Evolutionary conservation across 2,888 invertebrate species (phyloP), one percentile per base, ranked within the genome.

Genomic region (Ennomos quercinarius): DNA sequence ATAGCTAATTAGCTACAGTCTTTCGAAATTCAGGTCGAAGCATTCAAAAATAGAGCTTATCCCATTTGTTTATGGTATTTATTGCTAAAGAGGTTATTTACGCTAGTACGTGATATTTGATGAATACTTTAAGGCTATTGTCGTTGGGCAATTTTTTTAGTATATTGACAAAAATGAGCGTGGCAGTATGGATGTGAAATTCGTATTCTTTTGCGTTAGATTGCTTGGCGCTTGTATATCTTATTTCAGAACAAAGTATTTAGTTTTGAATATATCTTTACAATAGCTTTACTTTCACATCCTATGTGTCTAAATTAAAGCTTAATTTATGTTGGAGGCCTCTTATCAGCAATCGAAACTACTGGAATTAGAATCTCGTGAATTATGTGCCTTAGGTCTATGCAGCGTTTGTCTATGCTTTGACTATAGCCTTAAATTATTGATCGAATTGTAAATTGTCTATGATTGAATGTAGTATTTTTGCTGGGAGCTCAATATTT

Each of bases 401-500:
- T 41, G 40, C 11, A 40, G 13, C 4, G 8, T 8, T 42, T 53
- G 13, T 47, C 37, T 42, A 35, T 9, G 34, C 37, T 42, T 17
- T 9, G 34, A 8, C 10, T 39, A 46, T 39, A 49, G 53, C 53
- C 53, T 36, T 48, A 37, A 58, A 58, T 4, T 58, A 58, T 58
- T 53, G 27, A 49, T 49, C 47, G 27, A 53, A 36, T 10, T 38
- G 13, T 36, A 57, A 27, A 46, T 41, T 39, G 45, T 53, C 48
- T 53, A 45, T 49, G 40, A 34, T 10, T 44, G 34, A 49, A 12
- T 55, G 38, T 44, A 50, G 49, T 57, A 12, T 17, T 58, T 55
- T 58, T 48, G 54, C 27, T 58, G 57, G 13, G 47, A 63, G 59
- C 63, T 59, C 63, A 63, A 57, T 53, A 59, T 49, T 52, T 50